Percentiles rank a stretch among this genome's conserved stretches.
phyloP scores from a whole-genome alignment of 1,140 invertebrate genomes.

The Procambarus clarkii region DNA sequence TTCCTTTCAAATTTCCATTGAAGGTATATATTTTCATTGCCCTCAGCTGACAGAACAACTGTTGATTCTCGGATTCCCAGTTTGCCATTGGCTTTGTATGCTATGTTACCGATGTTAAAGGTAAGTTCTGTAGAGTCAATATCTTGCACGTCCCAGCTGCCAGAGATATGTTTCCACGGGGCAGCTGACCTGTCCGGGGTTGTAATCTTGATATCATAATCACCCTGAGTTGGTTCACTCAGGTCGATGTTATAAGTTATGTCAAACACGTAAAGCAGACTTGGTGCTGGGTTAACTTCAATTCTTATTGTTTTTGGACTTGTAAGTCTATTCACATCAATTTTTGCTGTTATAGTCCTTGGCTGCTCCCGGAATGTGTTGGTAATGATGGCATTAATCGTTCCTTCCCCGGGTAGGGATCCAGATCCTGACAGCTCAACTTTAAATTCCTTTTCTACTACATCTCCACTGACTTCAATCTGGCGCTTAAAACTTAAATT shows the following conservation, averaged over 20 bases:
- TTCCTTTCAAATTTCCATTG: constrained; percentile 46
- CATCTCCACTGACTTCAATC: neutral
- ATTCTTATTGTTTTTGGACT: constrained; percentile 53
- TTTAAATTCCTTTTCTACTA: constrained; percentile 39
- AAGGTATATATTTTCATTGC: constrained; percentile 19
- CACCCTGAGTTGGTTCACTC: constrained; percentile 4
- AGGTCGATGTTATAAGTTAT: constrained; percentile 40
- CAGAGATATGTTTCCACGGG: constrained; percentile 64
- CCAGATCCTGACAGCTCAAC: constrained; percentile 42
- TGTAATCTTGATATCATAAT: constrained; percentile 49
- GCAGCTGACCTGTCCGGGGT: constrained; percentile 23
- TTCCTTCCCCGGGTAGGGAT: constrained; percentile 34
- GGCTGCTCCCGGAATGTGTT: constrained; percentile 52
- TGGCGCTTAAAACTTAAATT: constrained; percentile 43
- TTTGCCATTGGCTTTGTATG: constrained; percentile 52
- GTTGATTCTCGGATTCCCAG: constrained; percentile 36
- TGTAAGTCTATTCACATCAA: constrained; percentile 41
- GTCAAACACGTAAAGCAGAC: constrained; percentile 47
- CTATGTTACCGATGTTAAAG: constrained; percentile 17
- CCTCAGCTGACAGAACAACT: constrained; percentile 17
- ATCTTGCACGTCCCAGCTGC: constrained; percentile 56
- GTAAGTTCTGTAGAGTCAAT: constrained; percentile 7
- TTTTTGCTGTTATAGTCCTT: constrained; percentile 16
- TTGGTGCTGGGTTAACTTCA: constrained; percentile 29
- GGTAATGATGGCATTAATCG: constrained; percentile 35